Evolutionary conservation across 64 coral and sea anemone genomes (phyloP).

Genomic region (Platygyra sinensis): DNA sequence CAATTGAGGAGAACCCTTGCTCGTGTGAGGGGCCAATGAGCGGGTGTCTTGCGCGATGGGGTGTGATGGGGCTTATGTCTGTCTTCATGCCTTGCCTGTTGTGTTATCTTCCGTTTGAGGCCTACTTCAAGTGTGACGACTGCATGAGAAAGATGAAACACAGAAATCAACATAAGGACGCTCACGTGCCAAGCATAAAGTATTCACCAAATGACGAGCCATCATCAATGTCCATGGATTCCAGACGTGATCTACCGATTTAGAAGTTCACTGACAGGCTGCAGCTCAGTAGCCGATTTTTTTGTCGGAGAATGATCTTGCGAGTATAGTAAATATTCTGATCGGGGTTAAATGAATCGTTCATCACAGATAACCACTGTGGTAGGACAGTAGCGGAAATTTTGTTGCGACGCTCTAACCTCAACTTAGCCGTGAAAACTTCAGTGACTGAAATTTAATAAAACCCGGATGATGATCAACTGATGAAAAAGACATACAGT

Average conservation of each 20-base stretch:
- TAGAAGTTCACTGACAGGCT: not conserved
- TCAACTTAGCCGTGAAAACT: too few species aligned
- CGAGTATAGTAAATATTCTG: too few species aligned
- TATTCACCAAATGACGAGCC: not conserved
- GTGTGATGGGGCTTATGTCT: constrained; percentile 65
- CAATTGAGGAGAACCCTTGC: constrained; percentile 64
- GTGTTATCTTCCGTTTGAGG: constrained; percentile 83
- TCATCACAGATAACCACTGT: too few species aligned
- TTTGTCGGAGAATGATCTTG: too few species aligned
- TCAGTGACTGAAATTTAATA: too few species aligned
- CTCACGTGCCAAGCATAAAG: not conserved
- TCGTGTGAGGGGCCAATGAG: constrained; percentile 63
- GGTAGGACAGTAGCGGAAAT: too few species aligned
- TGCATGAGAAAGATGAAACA: not conserved
- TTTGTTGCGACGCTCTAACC: too few species aligned
- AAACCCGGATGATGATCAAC: not conserved
- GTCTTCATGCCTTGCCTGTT: constrained; percentile 75
- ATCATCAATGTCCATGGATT: not conserved
- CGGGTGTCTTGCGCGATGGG: constrained; percentile 74
- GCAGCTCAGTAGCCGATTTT: too few species aligned
- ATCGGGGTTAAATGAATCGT: too few species aligned
- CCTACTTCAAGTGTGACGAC: constrained; percentile 46
- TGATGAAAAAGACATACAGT: too few species aligned
- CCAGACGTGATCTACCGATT: not conserved
- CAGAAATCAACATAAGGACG: not conserved